Base-by-base conservation (phyloP, 1,140 invertebrate species). In the Phthorimaea operculella region DNA sequence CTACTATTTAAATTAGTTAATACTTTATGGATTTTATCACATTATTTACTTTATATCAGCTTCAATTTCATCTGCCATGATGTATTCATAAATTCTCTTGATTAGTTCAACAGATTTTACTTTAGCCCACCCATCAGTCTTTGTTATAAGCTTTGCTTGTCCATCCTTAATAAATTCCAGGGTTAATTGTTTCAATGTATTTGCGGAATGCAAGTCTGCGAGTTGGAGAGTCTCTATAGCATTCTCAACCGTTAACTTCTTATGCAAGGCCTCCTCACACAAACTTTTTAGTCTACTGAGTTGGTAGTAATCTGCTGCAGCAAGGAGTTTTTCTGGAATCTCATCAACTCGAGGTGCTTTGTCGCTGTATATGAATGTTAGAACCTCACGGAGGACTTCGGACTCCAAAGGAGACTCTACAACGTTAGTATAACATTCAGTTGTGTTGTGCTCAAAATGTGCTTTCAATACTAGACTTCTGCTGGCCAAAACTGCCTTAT, bases 381-480 rank as follows among this genome's bases (percentile, higher is more conserved):
- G 70, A 71, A 92, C 89, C 82, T 91, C 90, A 58, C 72, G 69
- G 59, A 92, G 76, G 11, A 91, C 89, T 54, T 90, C 89, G 50
- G 87, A 81, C 33, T 92, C 89, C 11, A 91, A 81, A 55, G 70
- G 74, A 36, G 77, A 75, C 49, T 82, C 72, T 2, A 92, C 87
- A 60, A 87, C 74, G 70, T 91, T 91, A 10, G 87, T 86, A n/a
- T 76, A 68, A 50, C 78, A 87, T 73, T 92, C 91, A 58, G 87
- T 87, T 82, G 92, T 91, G 63, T 91, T 88, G 72, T 91, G 89
- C 66, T 90, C 87, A 85, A 92, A 92, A 87, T 92, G 91, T 15
- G 90, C 91, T 66, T 88, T 87, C 65, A 92, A 88, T 10, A 92
- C 91, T 21, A 86, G 87, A 66, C 90, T 91, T 51, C 90, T 66